A percentile compares a stretch with the other conserved stretches of the same genome.
Conservation (phyloP, 2,797 vertebrate genomes). For the Buphagus erythrorhynchus region DNA sequence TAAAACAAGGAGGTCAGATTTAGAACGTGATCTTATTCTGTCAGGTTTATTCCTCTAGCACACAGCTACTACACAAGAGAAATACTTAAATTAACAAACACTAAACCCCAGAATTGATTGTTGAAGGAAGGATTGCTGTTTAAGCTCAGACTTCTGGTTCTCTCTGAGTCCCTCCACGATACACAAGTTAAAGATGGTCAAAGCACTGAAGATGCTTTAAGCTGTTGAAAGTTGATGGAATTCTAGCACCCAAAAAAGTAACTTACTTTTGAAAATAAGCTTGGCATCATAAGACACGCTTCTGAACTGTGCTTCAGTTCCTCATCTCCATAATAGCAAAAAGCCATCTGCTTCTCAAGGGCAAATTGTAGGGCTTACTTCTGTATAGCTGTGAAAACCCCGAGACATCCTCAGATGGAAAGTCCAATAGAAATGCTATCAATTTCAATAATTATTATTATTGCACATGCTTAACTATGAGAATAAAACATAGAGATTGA, state of each 20-base stretch:
- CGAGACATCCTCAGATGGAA: neutral
- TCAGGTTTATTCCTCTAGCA: neutral
- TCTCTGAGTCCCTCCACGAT: neutral
- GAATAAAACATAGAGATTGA: neutral
- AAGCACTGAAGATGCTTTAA: neutral
- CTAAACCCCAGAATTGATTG: neutral
- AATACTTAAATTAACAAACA: neutral
- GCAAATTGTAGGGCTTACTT: slow-evolving; percentile 50
- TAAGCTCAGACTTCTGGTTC: neutral
- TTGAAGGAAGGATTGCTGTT: neutral
- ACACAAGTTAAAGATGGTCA: neutral
- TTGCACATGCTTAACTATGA: slow-evolving; percentile 16
- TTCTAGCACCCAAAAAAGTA: neutral
- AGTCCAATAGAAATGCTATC: neutral
- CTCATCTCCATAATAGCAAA: slow-evolving; percentile 33
- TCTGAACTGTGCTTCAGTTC: slow-evolving; percentile 8
- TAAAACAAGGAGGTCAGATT: neutral
- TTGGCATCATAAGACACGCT: neutral
- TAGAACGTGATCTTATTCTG: neutral
- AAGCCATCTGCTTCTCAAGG: slow-evolving; percentile 40
- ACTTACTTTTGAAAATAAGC: neutral
- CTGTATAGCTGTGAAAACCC: slow-evolving; percentile 32
- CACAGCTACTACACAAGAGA: neutral
- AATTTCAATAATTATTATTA: slow-evolving; percentile 46
- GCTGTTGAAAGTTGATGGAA: neutral